Evolutionary conservation across 2,113 vertebrate species (phyloP).

Genomic region (Notechis scutatus): DNA sequence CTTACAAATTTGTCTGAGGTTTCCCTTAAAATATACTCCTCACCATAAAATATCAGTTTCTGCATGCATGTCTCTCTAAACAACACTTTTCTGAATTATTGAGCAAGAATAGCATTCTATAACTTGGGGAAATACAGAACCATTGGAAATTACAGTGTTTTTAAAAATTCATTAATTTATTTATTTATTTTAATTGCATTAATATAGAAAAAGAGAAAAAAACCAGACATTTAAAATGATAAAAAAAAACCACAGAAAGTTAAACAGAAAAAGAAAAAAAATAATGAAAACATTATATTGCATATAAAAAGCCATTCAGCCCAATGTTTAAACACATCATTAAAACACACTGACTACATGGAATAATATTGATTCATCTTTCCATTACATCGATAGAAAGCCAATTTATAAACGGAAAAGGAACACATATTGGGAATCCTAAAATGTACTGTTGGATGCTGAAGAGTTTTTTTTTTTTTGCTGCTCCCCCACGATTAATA

Average conservation of each 20-base stretch:
- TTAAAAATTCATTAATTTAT: neutral
- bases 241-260: neutral
- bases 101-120: neutral
- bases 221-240: neutral
- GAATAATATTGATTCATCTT: neutral
- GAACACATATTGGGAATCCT: neutral
- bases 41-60: neutral
- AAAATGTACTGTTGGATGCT: neutral
- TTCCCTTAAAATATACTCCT: neutral
- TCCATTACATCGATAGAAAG: neutral
- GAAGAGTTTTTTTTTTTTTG: neutral
- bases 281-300: neutral
- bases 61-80: neutral
- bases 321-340: neutral
- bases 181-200: neutral
- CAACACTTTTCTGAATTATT: neutral
- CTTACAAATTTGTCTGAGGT: neutral
- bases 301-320: neutral
- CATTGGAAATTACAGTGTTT: neutral
- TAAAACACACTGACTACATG: neutral
- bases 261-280: neutral
- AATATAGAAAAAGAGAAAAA: neutral
- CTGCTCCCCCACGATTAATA: neutral
- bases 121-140: neutral
- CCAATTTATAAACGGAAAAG: neutral